These are phyloP conservation scores for Alaudala cheleensis DNA, from an alignment of 2,113 vertebrate genomes.

Conservation along the genomic window DNA sequence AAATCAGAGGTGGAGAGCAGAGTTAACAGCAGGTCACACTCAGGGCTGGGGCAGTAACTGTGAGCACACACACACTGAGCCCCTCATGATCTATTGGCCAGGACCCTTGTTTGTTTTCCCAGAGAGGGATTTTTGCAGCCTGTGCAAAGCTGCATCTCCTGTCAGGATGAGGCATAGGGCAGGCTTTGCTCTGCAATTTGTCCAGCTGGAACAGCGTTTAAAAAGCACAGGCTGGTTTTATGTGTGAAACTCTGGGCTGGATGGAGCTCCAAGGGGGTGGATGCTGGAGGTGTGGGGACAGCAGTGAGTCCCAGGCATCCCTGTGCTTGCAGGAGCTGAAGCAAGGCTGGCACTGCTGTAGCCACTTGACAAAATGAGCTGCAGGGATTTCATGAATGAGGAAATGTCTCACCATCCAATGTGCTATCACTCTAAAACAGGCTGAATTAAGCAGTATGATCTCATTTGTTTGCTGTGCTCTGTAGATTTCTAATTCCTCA, in stretches of 20 bases:
- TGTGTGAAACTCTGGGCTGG: not conserved
- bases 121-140: not conserved
- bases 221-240: not conserved
- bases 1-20: not conserved
- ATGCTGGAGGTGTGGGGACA: not conserved
- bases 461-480: not conserved
- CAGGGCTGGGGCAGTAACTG: not conserved
- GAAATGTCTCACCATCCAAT: not conserved
- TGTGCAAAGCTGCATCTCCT: not conserved
- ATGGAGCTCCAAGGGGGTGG: not conserved
- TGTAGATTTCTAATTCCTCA: not conserved
- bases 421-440: not conserved
- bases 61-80: not conserved
- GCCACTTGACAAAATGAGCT: not conserved
- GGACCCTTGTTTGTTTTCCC: not conserved
- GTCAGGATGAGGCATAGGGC: constrained; percentile 11
- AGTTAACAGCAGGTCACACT: not conserved
- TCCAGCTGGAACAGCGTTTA: not conserved
- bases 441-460: not conserved
- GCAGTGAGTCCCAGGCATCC: not conserved
- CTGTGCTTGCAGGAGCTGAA: not conserved
- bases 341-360: not conserved
- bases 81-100: not conserved
- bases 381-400: not conserved
- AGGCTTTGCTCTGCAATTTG: not conserved